phyloP scores from a whole-genome alignment of 2,113 vertebrate species.

The Cisticola juncidis region DNA sequence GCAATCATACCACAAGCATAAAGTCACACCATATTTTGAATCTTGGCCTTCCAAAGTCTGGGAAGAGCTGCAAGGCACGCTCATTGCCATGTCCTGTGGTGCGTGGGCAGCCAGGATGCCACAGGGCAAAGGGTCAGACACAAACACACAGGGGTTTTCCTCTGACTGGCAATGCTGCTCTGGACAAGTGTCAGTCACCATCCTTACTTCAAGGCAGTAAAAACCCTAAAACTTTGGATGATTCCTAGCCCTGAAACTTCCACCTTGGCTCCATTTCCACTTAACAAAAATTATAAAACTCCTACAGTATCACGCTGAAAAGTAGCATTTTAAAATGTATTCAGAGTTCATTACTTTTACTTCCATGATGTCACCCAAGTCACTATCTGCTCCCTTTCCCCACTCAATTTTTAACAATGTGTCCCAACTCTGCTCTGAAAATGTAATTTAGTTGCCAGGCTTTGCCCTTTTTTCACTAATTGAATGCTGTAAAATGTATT shows the following conservation, averaged over 20 bases:
- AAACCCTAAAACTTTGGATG: neutral
- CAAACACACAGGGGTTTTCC: neutral
- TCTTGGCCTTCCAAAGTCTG: neutral
- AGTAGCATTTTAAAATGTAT: neutral
- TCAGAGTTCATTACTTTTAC: neutral
- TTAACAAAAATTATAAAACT: neutral
- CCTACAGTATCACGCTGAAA: neutral
- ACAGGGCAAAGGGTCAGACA: neutral
- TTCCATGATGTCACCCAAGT: neutral
- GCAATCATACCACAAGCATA: slow-evolving; percentile 2
- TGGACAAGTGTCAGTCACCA: neutral
- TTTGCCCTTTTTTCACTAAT: neutral
- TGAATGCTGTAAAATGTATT: neutral
- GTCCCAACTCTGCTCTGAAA: neutral
- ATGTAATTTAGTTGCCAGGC: neutral
- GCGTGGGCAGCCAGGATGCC: neutral
- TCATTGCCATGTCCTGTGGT: neutral
- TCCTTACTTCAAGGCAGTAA: neutral
- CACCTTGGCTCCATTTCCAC: neutral
- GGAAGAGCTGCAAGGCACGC: neutral
- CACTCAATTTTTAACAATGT: neutral
- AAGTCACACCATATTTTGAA: neutral
- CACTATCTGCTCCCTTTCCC: neutral
- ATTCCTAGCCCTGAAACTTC: neutral
- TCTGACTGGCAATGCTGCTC: neutral